phyloP scores from a whole-genome alignment of 2,888 invertebrate species.

The Tridacna crocea region DNA sequence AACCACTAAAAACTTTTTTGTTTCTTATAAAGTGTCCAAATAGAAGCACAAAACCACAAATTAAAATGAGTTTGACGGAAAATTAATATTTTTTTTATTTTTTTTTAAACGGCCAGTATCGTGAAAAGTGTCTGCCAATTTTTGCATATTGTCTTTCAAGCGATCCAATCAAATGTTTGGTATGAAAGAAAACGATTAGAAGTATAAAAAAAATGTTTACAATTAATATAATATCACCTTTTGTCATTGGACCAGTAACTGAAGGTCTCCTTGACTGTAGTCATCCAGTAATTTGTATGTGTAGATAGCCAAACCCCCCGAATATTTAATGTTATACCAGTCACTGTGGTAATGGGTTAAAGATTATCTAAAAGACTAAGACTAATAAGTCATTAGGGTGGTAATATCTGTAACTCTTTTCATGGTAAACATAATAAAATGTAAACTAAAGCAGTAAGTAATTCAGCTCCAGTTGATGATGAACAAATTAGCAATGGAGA shows the following conservation, averaged over 20 bases:
- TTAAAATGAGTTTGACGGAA: neutral
- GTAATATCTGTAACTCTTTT: neutral
- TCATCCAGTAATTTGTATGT: neutral
- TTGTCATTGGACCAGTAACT: neutral
- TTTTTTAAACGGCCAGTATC: neutral
- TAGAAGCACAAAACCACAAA: neutral
- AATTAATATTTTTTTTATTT: neutral
- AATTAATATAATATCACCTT: neutral
- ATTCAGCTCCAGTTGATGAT: neutral
- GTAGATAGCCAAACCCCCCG: conserved; percentile 3
- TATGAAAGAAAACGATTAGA: neutral
- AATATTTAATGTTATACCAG: conserved; percentile 16
- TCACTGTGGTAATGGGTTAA: no score
- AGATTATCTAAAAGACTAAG: no score
- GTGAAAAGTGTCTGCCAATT: neutral
- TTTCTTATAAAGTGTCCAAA: neutral
- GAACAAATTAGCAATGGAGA: neutral
- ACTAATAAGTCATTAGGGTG: no score
- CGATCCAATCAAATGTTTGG: neutral
- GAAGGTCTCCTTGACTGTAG: neutral
- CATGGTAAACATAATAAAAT: neutral
- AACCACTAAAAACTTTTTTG: neutral
- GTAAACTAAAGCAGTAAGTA: neutral
- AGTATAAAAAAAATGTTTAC: neutral
- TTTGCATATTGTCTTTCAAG: neutral